A percentile compares a stretch with the other conserved stretches of the same genome.
phyloP scores from a whole-genome alignment of 2,888 invertebrate genomes.

The Timema cristinae region DNA sequence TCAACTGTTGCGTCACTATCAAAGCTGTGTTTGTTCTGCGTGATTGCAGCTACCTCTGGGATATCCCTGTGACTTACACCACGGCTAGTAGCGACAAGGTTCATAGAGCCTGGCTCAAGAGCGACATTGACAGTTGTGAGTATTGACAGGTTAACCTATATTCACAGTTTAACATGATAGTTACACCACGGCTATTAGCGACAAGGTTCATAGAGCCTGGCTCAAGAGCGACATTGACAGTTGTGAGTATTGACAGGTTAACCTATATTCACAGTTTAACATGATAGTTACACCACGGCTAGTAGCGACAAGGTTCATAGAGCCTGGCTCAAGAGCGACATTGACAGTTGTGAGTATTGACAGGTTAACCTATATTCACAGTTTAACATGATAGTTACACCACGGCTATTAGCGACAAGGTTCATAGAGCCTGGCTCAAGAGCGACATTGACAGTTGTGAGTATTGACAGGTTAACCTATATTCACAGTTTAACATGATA shows the following conservation, averaged over 20 bases:
- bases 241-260: conserved; percentile 36
- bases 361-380: too few species aligned
- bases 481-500: too few species aligned
- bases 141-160: too few species aligned
- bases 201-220: conserved; percentile 41
- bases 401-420: conserved; percentile 44
- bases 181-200: conserved; percentile 53
- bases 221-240: conserved; percentile 37
- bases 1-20: too few species aligned
- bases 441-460: conserved; percentile 36
- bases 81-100: conserved; percentile 45
- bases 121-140: conserved; percentile 35
- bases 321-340: conserved; percentile 40
- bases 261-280: too few species aligned
- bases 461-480: too few species aligned
- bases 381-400: conserved; percentile 77
- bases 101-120: conserved; percentile 41
- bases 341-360: conserved; percentile 34
- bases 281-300: conserved; percentile 67
- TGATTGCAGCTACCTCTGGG: conserved; percentile 72
- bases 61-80: conserved; percentile 74
- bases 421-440: conserved; percentile 42
- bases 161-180: too few species aligned
- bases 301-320: conserved; percentile 38
- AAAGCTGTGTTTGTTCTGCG: too few species aligned